Conservation (phyloP, 1,140 invertebrate genomes). For the Anastatus disparis region DNA sequence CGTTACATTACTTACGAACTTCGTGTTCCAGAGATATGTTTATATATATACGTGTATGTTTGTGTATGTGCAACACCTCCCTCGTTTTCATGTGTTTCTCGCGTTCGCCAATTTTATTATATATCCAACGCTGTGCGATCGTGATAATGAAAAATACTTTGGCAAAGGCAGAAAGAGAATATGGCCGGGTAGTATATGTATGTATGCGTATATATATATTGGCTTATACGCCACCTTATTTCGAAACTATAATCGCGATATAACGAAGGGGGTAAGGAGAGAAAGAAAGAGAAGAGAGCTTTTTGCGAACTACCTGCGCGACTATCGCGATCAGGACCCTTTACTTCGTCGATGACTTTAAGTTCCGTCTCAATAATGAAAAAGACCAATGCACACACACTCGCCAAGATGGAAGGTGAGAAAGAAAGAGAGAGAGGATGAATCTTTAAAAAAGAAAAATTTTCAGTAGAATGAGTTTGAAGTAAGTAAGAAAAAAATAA, state of each 20-base stretch:
- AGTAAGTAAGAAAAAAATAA: too few species aligned
- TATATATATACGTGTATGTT: slow-evolving; percentile 1
- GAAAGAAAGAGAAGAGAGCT: slow-evolving; percentile 20
- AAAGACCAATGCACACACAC: neutral
- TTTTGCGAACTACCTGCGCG: neutral
- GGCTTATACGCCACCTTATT: too few species aligned
- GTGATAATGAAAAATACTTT: slow-evolving; percentile 58
- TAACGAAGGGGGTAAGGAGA: slow-evolving; percentile 11
- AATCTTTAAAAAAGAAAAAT: neutral
- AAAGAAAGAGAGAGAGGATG: neutral
- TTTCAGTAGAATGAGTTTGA: too few species aligned
- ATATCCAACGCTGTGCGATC: slow-evolving; percentile 46
- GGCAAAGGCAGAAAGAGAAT: neutral
- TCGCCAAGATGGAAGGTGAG: neutral
- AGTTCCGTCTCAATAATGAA: slow-evolving; percentile 30
- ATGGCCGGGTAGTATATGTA: too few species aligned
- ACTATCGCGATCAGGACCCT: slow-evolving; percentile 14
- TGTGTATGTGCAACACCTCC: too few species aligned
- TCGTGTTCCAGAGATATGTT: neutral
- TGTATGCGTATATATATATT: too few species aligned
- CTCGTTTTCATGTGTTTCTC: too few species aligned
- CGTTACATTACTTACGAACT: slow-evolving; percentile 17
- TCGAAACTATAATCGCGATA: slow-evolving; percentile 54
- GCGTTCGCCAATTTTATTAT: slow-evolving; percentile 55
- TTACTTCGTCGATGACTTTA: slow-evolving; percentile 15